Conservation (phyloP, 2,113 vertebrate species). For the Erythrolamprus reginae region DNA sequence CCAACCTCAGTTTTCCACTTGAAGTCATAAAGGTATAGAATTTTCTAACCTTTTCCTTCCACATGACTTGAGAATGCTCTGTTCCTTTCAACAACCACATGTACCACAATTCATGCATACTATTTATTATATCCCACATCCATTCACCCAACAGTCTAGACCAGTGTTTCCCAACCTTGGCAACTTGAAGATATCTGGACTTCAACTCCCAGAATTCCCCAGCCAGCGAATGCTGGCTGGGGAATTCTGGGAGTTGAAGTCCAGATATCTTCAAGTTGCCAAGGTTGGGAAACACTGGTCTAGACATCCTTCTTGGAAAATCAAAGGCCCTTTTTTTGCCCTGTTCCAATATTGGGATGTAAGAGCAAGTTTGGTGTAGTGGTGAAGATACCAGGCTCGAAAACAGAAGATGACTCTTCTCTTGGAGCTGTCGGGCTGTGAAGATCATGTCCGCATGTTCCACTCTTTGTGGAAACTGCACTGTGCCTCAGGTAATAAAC, state of each 20-base stretch:
- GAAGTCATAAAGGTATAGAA: neutral
- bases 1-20: neutral
- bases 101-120: neutral
- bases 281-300: too few species aligned
- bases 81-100: neutral
- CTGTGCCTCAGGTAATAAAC: too few species aligned
- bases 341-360: neutral
- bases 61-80: neutral
- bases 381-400: neutral
- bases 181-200: too few species aligned
- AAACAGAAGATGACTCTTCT: too few species aligned
- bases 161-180: too few species aligned
- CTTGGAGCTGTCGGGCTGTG: too few species aligned
- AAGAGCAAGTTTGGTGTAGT: neutral
- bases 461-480: too few species aligned
- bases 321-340: neutral
- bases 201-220: too few species aligned
- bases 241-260: too few species aligned
- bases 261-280: too few species aligned
- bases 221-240: too few species aligned
- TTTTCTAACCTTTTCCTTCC: neutral
- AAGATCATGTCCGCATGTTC: too few species aligned
- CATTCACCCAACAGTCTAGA: neutral
- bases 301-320: neutral
- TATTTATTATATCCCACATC: neutral